A percentile compares a stretch with the other conserved stretches of the same genome.
Conservation (phyloP, 2,113 vertebrate species). For the Oxygymnocypris stewartii region DNA sequence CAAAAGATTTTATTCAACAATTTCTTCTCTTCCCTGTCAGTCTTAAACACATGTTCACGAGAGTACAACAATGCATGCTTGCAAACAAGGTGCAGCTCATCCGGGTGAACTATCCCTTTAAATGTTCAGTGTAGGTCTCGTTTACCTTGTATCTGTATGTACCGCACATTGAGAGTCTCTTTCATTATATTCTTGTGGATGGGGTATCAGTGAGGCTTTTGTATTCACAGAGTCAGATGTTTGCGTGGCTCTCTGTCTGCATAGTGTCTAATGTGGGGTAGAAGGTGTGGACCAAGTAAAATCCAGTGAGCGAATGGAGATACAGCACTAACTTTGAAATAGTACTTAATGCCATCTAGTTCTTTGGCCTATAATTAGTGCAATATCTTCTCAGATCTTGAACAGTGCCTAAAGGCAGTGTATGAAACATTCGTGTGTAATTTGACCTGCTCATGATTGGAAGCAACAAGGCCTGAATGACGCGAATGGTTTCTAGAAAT, state of each 20-base stretch:
- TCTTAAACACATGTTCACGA: too few species aligned
- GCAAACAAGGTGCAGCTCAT: too few species aligned
- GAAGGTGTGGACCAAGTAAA: not conserved
- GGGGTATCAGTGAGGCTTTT: not conserved
- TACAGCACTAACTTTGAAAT: constrained; percentile 9
- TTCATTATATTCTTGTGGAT: not conserved
- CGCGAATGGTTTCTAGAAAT: not conserved
- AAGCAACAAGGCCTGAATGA: not conserved
- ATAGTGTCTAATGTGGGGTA: not conserved
- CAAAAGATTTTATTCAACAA: too few species aligned
- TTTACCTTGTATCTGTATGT: constrained; percentile 10
- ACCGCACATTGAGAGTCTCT: not conserved
- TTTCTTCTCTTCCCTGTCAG: too few species aligned
- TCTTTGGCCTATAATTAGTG: constrained; percentile 13
- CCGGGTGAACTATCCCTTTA: not conserved
- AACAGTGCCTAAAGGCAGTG: not conserved
- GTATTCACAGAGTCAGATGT: not conserved
- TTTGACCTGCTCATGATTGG: constrained; percentile 3
- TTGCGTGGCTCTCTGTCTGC: not conserved
- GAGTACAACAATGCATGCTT: too few species aligned
- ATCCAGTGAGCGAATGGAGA: not conserved
- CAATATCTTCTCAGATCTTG: not conserved
- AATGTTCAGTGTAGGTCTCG: not conserved
- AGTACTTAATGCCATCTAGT: not conserved
- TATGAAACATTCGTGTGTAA: constrained; percentile 13